Evolutionary conservation across 2,888 invertebrate genomes (phyloP), one percentile per base, ranked within the genome.

Genomic region (Poecilobothrus nobilitatus): DNA sequence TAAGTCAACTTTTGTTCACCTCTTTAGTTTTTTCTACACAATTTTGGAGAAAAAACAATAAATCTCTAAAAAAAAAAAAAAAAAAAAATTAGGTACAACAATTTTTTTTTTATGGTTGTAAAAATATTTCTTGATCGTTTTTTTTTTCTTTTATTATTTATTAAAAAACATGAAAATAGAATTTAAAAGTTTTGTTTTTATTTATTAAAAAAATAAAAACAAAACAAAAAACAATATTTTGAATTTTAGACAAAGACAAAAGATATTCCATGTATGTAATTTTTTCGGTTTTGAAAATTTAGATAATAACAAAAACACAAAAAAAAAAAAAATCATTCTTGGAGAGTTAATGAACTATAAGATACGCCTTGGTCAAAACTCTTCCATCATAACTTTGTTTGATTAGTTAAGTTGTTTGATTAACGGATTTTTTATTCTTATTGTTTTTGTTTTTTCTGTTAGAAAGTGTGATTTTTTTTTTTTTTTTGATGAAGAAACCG

Each of bases 341-440:
- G 7, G 53, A 53, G 53, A 53, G 53, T 53, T 53, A 53, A 53
- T 53, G 53, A 53, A 53, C 53, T 53, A 6, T 53, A 15, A 41
- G 53, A 53, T 53, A 53, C 53, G 41, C 41, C 18, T 53, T 53
- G n/a, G 18, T 37, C 12, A 2, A 27, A 27, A 27, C 27, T 27
- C 27, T 27, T 27, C 27, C 41, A 41, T 41, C 15, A 41, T 53
- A 53, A 53, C 18, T 53, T 2, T 53, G 7, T 53, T 53, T 53
- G 53, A 53, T 53, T 53, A 53, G 53, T 53, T 53, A 53, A 53
- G 53, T 53, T 53, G 18, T 53, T 53, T 53, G 53, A 53, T 53
- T 53, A 53, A 53, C 53, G 53, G 53, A 15, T 53, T 18, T 37
- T 53, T 53, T 4, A 53, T 53, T 53, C 18, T 53, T 18, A 3